phyloP scores from a whole-genome alignment of 2,888 invertebrate species.

The Busseola fusca region DNA sequence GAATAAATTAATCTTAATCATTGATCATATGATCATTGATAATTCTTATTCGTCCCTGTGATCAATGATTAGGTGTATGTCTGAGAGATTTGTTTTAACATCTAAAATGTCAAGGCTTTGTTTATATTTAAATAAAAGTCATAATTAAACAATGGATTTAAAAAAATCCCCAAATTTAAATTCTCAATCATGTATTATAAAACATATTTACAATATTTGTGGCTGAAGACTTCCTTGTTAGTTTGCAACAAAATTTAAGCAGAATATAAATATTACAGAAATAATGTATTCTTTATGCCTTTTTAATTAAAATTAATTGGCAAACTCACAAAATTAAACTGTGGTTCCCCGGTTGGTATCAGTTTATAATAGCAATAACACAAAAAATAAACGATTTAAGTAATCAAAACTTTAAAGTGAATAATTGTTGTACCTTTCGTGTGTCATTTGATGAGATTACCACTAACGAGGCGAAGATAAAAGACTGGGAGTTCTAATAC shows the following conservation, averaged over 20 bases:
- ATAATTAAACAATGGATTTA: too few species aligned
- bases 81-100: constrained; percentile 47
- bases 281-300: neutral
- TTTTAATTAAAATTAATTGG: neutral
- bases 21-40: constrained; percentile 29
- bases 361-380: neutral
- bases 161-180: neutral
- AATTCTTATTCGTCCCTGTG: constrained; percentile 47
- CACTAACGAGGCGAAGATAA: neutral
- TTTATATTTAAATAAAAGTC: neutral
- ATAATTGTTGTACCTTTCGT: neutral
- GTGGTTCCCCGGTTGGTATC: neutral
- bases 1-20: constrained; percentile 44
- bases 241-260: neutral
- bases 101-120: constrained; percentile 63
- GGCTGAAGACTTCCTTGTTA: neutral
- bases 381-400: neutral
- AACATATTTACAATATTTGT: neutral
- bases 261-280: neutral
- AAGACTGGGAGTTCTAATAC: neutral
- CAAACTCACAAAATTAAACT: neutral
- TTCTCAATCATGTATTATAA: neutral
- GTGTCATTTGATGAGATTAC: neutral
- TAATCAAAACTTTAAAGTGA: neutral
- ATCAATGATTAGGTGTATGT: constrained; percentile 37